Evolutionary conservation across 2,113 vertebrate genomes (phyloP).

Genomic region (Sula dactylatra): DNA sequence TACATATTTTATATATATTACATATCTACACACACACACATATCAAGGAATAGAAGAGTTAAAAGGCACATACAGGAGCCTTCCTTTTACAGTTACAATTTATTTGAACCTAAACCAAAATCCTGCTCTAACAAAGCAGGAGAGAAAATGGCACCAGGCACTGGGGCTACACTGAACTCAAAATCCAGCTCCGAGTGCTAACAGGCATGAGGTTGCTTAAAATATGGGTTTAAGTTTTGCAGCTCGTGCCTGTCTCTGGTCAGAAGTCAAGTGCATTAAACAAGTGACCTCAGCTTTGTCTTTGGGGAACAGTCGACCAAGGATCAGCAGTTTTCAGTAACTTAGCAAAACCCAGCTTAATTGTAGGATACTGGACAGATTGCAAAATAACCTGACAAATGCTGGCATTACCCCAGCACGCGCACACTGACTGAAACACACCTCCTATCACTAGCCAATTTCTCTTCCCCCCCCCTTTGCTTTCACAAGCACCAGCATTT

Average conservation of each 20-base stretch:
- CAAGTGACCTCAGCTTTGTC: not conserved
- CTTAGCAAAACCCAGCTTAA: not conserved
- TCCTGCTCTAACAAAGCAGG: not conserved
- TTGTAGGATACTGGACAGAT: not conserved
- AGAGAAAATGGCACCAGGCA: not conserved
- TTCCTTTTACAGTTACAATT: not conserved
- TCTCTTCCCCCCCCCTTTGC: not conserved
- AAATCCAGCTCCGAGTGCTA: not conserved
- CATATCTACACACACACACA: not conserved
- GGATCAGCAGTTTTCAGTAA: not conserved
- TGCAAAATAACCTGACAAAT: not conserved
- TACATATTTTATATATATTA: not conserved
- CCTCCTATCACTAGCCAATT: not conserved
- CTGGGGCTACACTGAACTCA: not conserved
- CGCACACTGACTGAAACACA: not conserved
- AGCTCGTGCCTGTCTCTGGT: not conserved
- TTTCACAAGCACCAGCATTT: not conserved
- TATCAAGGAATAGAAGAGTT: not conserved
- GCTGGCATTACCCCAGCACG: fast-evolving
- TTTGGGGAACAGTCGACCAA: not conserved
- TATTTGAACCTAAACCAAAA: not conserved
- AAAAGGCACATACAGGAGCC: not conserved
- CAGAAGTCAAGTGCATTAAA: not conserved
- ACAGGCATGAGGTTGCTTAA: not conserved
- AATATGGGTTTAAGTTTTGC: not conserved